Base-by-base conservation (phyloP, 2,797 vertebrate genomes). In the Sandelia bainsii region DNA sequence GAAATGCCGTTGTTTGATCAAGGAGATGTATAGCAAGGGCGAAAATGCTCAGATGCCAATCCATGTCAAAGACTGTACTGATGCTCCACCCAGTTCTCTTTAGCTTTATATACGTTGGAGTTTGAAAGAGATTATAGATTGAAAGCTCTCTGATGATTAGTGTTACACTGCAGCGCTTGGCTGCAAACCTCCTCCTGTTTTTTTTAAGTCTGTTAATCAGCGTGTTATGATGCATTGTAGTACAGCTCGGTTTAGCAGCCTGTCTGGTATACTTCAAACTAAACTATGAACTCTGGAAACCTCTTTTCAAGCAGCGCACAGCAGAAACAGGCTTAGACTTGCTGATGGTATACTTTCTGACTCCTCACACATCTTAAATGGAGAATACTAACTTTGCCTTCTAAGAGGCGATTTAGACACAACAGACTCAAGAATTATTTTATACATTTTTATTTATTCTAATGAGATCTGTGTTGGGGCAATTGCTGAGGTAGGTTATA, bases 1-100 rank as follows among this genome's bases (percentile, higher is more conserved):
- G 74, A 79, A 73, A 65, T 48, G 71, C 67, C 61, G 34, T 82
- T 87, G 83, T 89, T 89, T 90, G 88, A 93, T 92, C 90, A 89
- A 81, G 79, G 72, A 76, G 69, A 72, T 79, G 48, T 83, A 61
- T 71, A 51, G 69, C 62, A 14, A 62, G 73, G n/a, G 51, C 68
- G 72, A 82, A 85, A 90, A 77, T 51, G 72, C 77, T 73, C 71
- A 81, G 70, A 54, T 76, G 69, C 67, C 79, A 69, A 69, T 81
- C 69, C 42, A 61, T 75, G 83, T 84, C 66, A 86, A 81, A 82
- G 65, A 49, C 48, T 0, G 6, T 13, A 25, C 45, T 46, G 64
- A 77, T 4, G 22, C 65, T 76, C 62, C 76, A 46, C 63, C 25
- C 44, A 50, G 17, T 52, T 32, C 39, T 77, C 67, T 77, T 74